Base-by-base conservation (phyloP, 2,797 vertebrate genomes). In the Propithecus deckenii region DNA sequence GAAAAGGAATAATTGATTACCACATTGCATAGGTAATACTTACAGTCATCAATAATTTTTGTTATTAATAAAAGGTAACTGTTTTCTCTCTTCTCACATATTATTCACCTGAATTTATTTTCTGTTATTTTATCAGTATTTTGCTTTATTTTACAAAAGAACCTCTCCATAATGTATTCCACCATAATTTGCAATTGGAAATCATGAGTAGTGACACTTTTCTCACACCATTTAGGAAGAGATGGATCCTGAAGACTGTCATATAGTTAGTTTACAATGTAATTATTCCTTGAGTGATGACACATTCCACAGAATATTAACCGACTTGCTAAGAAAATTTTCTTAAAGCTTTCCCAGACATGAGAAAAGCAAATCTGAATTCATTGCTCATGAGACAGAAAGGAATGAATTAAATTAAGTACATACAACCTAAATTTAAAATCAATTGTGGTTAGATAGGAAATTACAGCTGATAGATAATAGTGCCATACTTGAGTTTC, bases 381-480 rank as follows among this genome's bases (percentile, higher is more conserved):
- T 74, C 20, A 86, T 65, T 85, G 52, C 18, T 96, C 25, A 32
- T 74, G 38, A 83, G 23, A 94, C 35, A 87, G 13, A 92, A 79
- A 50, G 59, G 25, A 72, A 86, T 57, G 15, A 55, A 89, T 79
- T 94, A 87, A 90, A 96, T 85, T 92, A 72, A 86, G 43, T 80
- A 69, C 32, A 69, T n/a, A 7, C 91, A 50, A 38, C 28, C 32
- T 87, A 74, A 94, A 88, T 92, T 96, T 72, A 96, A 94, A 96
- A 89, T 80, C 4, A 80, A 14, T 61, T 83, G 32, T 59, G 48
- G 15, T 86, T 95, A 93, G n/a, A 74, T 12, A 11, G 12, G 38
- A 88, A 95, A 86, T 55, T 79, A 80, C 46, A 50, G 59, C 18
- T 93, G 41, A 96, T 30, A 74, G 48, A 86, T 71, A 75, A 32